Conservation (phyloP, 2,888 invertebrate species). For the Chrysodeixis includens region DNA sequence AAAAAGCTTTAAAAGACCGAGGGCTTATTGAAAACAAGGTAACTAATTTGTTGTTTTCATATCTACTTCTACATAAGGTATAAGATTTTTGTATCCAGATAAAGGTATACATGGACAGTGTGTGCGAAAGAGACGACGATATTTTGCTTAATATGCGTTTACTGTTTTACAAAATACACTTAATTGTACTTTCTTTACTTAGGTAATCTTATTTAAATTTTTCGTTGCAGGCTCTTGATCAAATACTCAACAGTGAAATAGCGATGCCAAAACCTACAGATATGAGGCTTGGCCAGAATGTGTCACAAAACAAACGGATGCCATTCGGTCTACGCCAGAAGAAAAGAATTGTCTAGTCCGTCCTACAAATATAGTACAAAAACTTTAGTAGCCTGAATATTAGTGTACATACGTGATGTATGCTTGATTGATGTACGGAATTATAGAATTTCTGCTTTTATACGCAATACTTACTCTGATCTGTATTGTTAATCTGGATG, state of each 20-base stretch:
- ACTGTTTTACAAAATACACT: too few relatives aligned
- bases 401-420: slow-evolving; percentile 44
- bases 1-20: slow-evolving; percentile 87
- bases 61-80: too few relatives aligned
- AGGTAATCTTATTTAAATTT: too few relatives aligned
- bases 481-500: slow-evolving; percentile 22
- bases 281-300: slow-evolving; percentile 55
- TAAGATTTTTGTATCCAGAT: not conserved
- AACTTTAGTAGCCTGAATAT: slow-evolving; percentile 20
- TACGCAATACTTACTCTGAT: not conserved
- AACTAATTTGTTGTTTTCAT: slow-evolving; percentile 12
- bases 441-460: not conserved
- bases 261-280: slow-evolving; percentile 42
- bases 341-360: slow-evolving; percentile 48
- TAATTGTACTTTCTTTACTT: too few relatives aligned
- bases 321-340: slow-evolving; percentile 68
- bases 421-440: slow-evolving; percentile 9
- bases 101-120: too few relatives aligned
- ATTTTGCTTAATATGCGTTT: too few relatives aligned
- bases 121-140: too few relatives aligned
- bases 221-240: slow-evolving; percentile 74
- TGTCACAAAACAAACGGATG: slow-evolving; percentile 59
- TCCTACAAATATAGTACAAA: slow-evolving; percentile 8
- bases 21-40: slow-evolving; percentile 86
- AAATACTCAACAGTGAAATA: slow-evolving; percentile 74